These are phyloP conservation scores for Venturia canescens DNA, from an alignment of 1,140 invertebrate species.

Conservation along the genomic window DNA sequence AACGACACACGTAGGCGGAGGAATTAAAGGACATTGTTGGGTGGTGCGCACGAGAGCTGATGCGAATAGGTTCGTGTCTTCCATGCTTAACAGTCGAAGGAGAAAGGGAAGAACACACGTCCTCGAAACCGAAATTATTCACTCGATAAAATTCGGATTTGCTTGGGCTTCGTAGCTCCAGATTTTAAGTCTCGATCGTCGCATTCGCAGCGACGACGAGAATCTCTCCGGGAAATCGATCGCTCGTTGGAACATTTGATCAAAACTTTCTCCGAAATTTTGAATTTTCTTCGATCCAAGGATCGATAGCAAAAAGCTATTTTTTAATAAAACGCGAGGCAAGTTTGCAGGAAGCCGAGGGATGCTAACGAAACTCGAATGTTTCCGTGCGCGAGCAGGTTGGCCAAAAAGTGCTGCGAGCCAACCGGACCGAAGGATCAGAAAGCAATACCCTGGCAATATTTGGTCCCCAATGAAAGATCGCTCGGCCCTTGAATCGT, in stretches of 20 bases:
- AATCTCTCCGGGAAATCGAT: background rate
- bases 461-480: too few relatives aligned
- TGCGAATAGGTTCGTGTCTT: constrained; percentile 23
- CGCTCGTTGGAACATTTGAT: background rate
- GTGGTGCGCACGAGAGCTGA: constrained; percentile 31
- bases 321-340: too few relatives aligned
- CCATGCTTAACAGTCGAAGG: constrained; percentile 23
- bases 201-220: background rate
- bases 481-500: too few relatives aligned
- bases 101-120: background rate
- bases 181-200: background rate
- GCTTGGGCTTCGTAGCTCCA: constrained; percentile 7
- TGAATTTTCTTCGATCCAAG: background rate
- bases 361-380: too few relatives aligned
- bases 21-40: constrained; percentile 67
- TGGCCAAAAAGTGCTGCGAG: too few relatives aligned
- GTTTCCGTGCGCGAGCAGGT: too few relatives aligned
- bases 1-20: constrained; percentile 59
- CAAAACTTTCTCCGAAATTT: too few relatives aligned
- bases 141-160: constrained; percentile 66
- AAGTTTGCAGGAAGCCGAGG: too few relatives aligned
- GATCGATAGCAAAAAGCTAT: background rate
- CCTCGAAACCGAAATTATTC: constrained; percentile 8
- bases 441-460: too few relatives aligned
- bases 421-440: too few relatives aligned